Base-by-base conservation (phyloP, 1,140 invertebrate species). In the Ostrea denselamellosa region DNA sequence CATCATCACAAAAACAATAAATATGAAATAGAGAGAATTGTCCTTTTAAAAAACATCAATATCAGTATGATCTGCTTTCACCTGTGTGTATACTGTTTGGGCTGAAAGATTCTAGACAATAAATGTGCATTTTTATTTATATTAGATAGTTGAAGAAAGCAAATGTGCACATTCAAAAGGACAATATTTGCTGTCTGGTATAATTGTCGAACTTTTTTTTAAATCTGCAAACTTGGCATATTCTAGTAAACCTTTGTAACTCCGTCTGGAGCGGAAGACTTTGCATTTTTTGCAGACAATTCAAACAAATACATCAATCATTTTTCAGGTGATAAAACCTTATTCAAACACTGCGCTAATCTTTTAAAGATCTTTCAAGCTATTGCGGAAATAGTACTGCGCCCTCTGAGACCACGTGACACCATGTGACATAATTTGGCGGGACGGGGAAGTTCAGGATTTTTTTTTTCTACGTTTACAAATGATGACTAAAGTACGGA, bases 281-380 rank as follows among this genome's bases (percentile, higher is more conserved):
- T 2, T 62, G 56, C 56, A 62, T 62, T 62, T 62, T 62, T 62
- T 22, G 9, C 68, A 77, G 22, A 28, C 68, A 25, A 77, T 77
- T 77, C 68, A 77, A 77, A 77, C 68, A 77, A 77, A 77, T 77
- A 10, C 68, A 77, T 77, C 68, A 77, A 77, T 77, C 68, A 77
- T 34, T 28, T n/a, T 44, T 19, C 68, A 77, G 65, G 28, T 25
- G 8, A n/a, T 14, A 28, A 28, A 28, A 25, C 25, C 68, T 34
- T 77, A 77, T 77, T 34, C 68, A 77, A 77, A 77, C 25, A 77
- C 9, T 77, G 12, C 9, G 25, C 8, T 77, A 77, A 77, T 77
- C 68, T 14, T 77, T 77, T 77, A 28, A 77, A 34, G 68, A 34
- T 25, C 25, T 28, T 77, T 77, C 8, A 34, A 77, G 9, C 68